Evolutionary conservation across 2,113 vertebrate species (phyloP).

Genomic region (Psilopsiagon aymara): DNA sequence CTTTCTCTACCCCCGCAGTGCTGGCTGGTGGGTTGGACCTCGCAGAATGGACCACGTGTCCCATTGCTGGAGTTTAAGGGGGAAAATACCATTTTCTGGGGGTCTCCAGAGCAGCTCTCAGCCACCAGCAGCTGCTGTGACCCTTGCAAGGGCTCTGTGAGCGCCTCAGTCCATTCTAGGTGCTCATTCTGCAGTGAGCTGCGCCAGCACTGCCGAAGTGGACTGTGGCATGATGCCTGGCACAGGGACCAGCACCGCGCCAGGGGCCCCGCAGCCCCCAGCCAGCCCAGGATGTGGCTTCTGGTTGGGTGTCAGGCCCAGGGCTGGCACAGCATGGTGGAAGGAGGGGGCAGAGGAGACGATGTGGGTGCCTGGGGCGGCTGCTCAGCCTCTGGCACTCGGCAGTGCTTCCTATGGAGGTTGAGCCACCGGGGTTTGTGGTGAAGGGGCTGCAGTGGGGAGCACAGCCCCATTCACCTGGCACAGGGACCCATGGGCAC

Average conservation of each 20-base stretch:
- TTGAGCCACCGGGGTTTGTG: accelerated
- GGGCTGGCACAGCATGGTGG: accelerated
- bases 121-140: background rate
- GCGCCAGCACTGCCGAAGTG: accelerated
- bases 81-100: background rate
- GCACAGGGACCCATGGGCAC: background rate
- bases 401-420: background rate
- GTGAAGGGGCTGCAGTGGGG: background rate
- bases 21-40: background rate
- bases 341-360: background rate
- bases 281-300: background rate
- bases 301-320: background rate
- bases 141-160: background rate
- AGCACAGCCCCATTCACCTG: background rate
- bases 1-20: background rate
- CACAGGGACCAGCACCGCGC: accelerated
- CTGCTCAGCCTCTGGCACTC: background rate
- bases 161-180: accelerated
- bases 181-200: accelerated
- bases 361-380: accelerated
- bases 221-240: accelerated
- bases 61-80: background rate
- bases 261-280: background rate
- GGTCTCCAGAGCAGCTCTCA: background rate
- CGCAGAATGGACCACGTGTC: accelerated